These are phyloP conservation scores for Gila robusta DNA, from an alignment of 2,797 vertebrate genomes.

Conservation along the genomic window DNA sequence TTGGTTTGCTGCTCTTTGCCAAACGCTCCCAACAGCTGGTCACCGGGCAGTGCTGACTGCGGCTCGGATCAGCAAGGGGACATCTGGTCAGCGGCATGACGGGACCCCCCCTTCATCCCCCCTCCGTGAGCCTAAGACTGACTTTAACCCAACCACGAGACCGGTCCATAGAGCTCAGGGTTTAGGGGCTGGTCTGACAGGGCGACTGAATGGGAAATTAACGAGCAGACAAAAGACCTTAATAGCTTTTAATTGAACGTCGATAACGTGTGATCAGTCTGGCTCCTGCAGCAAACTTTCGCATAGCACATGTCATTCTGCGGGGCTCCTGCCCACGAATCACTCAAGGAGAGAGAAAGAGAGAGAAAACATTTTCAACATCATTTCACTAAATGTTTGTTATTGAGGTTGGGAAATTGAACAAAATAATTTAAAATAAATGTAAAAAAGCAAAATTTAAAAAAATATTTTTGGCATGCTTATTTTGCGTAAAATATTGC, in stretches of 20 bases:
- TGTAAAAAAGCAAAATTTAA: neutral
- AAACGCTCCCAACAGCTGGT: conserved; percentile 91
- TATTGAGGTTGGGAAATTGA: neutral
- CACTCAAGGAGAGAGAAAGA: neutral
- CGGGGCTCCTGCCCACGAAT: conserved; percentile 12
- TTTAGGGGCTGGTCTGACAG: conserved; percentile 78
- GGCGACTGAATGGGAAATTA: conserved; percentile 80
- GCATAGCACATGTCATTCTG: conserved; percentile 76
- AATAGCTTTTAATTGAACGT: conserved; percentile 88
- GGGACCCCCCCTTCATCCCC: conserved; percentile 39
- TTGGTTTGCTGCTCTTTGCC: conserved; percentile 81
- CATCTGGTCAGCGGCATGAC: conserved; percentile 91
- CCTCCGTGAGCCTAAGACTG: conserved; percentile 60
- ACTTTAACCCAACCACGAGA: conserved; percentile 68
- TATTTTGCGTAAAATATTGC: neutral
- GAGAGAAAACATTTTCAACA: neutral
- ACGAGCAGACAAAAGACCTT: conserved; percentile 85
- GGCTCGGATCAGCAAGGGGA: conserved; percentile 79
- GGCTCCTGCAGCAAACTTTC: conserved; percentile 72
- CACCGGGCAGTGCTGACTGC: conserved; percentile 84
- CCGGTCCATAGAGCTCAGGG: conserved; percentile 69
- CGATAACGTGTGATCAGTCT: conserved; percentile 80
- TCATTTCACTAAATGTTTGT: neutral
- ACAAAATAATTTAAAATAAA: neutral
- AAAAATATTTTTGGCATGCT: neutral